Evolutionary conservation across 2,888 invertebrate genomes (phyloP).

Genomic region (Ormyrus nitidulus): DNA sequence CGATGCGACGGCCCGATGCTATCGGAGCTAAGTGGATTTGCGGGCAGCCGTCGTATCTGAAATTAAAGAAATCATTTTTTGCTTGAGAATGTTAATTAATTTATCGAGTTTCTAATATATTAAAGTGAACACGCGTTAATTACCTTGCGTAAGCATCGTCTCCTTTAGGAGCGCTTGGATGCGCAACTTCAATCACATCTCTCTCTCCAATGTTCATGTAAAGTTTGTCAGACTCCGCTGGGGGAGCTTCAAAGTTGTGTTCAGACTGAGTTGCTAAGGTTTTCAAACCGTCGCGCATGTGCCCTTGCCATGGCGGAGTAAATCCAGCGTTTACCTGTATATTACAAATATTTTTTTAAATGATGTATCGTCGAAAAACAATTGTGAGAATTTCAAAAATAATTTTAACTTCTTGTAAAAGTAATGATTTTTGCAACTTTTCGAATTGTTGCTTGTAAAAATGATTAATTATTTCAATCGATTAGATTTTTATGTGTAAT

Average conservation of each 20-base stretch:
- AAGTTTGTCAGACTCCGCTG: slow-evolving; percentile 88
- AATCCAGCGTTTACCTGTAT: slow-evolving; percentile 72
- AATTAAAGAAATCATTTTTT: not conserved
- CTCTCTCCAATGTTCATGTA: slow-evolving; percentile 94
- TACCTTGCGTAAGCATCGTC: slow-evolving; percentile 77
- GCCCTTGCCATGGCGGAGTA: slow-evolving; percentile 85
- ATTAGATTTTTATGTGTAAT: too few relatives aligned
- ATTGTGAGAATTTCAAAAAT: too few relatives aligned
- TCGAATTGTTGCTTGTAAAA: too few relatives aligned
- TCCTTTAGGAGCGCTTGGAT: slow-evolving; percentile 81
- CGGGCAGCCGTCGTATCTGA: slow-evolving; percentile 78
- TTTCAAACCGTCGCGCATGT: slow-evolving; percentile 84
- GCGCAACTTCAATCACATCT: slow-evolving; percentile 93
- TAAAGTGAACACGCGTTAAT: not conserved
- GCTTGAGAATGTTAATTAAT: too few relatives aligned
- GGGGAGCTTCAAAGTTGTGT: slow-evolving; percentile 85
- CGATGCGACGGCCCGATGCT: slow-evolving; percentile 88
- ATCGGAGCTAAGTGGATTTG: slow-evolving; percentile 86
- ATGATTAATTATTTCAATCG: not conserved
- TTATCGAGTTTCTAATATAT: not conserved
- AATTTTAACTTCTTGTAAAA: too few relatives aligned
- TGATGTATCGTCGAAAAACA: too few relatives aligned
- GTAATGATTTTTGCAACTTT: too few relatives aligned
- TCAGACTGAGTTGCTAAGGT: slow-evolving; percentile 78
- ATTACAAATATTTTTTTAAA: too few relatives aligned